Conservation (phyloP, 2,113 vertebrate species). For the Larimichthys crocea region DNA sequence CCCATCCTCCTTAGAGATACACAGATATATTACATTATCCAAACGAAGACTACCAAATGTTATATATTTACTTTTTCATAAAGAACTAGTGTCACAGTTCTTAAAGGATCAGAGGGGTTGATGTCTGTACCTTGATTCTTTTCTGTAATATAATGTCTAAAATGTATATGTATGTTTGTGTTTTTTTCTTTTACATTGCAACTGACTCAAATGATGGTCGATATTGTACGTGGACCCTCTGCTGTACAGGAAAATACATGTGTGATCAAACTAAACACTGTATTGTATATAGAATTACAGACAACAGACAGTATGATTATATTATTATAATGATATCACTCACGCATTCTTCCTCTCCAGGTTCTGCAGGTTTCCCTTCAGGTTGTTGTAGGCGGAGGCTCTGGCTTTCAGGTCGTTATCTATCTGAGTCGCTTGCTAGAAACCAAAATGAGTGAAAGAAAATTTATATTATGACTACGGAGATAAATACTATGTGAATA, state of each 20-base stretch:
- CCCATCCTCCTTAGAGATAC: neutral
- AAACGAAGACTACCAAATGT: neutral
- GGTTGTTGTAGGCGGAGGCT: slow-evolving; percentile 97
- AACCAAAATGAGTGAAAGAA: slow-evolving; percentile 16
- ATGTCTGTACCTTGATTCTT: too few species aligned
- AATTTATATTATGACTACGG: too few species aligned
- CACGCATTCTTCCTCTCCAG: slow-evolving; percentile 99
- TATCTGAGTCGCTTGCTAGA: slow-evolving; percentile 96
- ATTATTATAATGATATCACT: slow-evolving; percentile 69
- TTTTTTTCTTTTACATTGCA: neutral
- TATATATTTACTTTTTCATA: neutral
- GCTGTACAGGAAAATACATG: too few species aligned
- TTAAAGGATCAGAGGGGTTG: too few species aligned
- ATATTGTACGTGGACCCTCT: too few species aligned
- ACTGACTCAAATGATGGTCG: neutral
- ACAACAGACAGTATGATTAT: too few species aligned
- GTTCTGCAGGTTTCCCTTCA: slow-evolving; percentile 99
- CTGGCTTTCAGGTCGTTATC: slow-evolving; percentile 98
- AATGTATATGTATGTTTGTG: neutral
- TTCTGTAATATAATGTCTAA: neutral
- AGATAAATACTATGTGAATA: too few species aligned
- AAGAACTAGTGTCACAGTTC: too few species aligned
- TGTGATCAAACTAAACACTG: too few species aligned
- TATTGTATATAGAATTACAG: too few species aligned
- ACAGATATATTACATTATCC: neutral